Conservation (phyloP, 2,113 vertebrate genomes). For the Pyxicephalus adspersus region DNA sequence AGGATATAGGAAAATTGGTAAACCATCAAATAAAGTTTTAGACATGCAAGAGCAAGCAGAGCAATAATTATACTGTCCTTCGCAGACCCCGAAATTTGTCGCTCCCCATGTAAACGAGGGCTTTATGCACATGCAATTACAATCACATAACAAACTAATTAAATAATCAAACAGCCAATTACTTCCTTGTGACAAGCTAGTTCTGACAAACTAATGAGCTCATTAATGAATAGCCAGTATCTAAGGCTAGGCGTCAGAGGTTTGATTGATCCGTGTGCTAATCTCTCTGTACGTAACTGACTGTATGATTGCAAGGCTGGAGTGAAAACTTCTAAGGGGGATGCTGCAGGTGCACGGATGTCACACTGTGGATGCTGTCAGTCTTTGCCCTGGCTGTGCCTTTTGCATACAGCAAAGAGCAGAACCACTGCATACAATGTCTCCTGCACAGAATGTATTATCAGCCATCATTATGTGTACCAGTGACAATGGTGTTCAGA, state of each 20-base stretch:
- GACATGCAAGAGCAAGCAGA: background rate
- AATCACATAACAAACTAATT: slow-evolving; percentile 37
- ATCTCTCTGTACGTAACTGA: slow-evolving; percentile 14
- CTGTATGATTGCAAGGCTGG: slow-evolving; percentile 20
- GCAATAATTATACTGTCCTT: background rate
- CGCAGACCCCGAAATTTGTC: background rate
- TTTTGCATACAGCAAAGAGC: no score
- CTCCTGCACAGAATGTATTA: no score
- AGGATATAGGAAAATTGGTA: background rate
- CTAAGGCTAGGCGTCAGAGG: slow-evolving; percentile 4
- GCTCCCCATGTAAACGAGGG: slow-evolving; percentile 8
- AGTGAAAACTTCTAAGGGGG: fast-evolving
- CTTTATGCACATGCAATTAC: slow-evolving; percentile 32
- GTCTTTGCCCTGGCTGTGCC: background rate
- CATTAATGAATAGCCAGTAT: slow-evolving; percentile 47
- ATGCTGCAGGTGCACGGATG: background rate
- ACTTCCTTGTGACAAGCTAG: slow-evolving; percentile 4
- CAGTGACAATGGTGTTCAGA: no score
- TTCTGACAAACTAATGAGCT: slow-evolving; percentile 47
- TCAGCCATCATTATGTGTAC: no score
- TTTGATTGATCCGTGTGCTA: slow-evolving; percentile 33
- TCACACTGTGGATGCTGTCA: slow-evolving; percentile 3
- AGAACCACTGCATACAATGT: no score
- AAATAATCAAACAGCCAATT: slow-evolving; percentile 50
- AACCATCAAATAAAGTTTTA: background rate